phyloP scores from a whole-genome alignment of 2,888 invertebrate species.

The Tenthredo distinguenda region DNA sequence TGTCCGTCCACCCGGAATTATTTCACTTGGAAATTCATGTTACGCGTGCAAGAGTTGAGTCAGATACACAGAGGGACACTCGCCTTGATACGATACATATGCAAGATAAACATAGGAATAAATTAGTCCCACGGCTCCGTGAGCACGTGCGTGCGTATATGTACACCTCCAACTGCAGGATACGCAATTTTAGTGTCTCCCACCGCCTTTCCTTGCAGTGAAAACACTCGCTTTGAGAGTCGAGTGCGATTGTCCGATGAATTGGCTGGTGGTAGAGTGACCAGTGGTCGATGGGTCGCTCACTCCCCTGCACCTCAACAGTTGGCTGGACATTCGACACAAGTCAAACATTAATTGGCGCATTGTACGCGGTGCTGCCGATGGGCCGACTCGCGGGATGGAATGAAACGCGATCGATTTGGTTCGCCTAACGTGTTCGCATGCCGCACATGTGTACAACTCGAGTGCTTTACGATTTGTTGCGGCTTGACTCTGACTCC shows the following conservation, averaged over 20 bases:
- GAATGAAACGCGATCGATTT: constrained; percentile 42
- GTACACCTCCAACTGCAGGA: neutral
- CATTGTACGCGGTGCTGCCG: constrained; percentile 69
- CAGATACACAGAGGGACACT: neutral
- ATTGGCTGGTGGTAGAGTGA: constrained; percentile 6
- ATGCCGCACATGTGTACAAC: constrained; percentile 23
- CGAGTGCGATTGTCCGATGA: constrained; percentile 11
- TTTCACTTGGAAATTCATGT: neutral
- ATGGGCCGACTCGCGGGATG: neutral
- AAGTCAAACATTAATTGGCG: constrained; percentile 74
- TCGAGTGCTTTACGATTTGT: constrained; percentile 75
- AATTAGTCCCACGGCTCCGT: neutral
- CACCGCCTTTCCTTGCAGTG: neutral
- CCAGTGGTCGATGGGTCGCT: constrained; percentile 25
- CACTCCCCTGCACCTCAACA: constrained; percentile 66
- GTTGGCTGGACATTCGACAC: constrained; percentile 70
- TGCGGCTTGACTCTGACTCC: constrained; percentile 64
- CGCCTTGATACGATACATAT: neutral
- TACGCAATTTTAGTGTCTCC: constrained; percentile 17
- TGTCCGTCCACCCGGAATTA: neutral
- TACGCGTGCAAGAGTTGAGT: neutral
- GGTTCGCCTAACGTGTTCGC: constrained; percentile 40
- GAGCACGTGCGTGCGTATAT: constrained; percentile 23
- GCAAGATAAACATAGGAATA: constrained; percentile 33
- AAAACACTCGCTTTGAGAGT: constrained; percentile 11